Percentiles rank a stretch among this genome's conserved stretches.
Conservation (phyloP, 2,888 invertebrate genomes). For the Salticus scenicus region DNA sequence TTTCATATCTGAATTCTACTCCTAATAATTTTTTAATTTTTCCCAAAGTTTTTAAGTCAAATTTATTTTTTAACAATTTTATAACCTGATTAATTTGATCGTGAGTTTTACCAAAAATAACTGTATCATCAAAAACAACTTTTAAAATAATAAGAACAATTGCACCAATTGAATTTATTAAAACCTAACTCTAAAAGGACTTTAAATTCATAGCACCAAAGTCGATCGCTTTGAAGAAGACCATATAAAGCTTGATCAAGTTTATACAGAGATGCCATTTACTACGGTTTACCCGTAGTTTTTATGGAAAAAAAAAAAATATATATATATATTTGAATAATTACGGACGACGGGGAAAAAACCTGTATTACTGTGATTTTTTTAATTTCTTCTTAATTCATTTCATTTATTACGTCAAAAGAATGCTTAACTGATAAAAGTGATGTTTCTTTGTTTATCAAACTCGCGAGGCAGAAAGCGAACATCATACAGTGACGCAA, state of each 20-base stretch:
- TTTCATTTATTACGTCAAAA: too few species aligned
- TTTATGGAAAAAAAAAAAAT: too few species aligned
- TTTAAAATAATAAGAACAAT: constrained; percentile 30
- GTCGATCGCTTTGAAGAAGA: constrained; percentile 17
- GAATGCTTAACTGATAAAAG: too few species aligned
- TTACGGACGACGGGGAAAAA: too few species aligned
- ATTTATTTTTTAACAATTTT: neutral
- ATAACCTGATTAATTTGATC: constrained; percentile 11
- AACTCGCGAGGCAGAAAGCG: too few species aligned
- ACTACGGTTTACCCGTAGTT: too few species aligned
- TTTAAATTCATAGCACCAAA: constrained; percentile 13
- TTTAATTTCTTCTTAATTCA: too few species aligned
- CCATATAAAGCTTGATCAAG: neutral
- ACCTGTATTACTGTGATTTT: too few species aligned
- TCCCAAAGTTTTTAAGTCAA: constrained; percentile 11
- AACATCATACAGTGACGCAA: too few species aligned
- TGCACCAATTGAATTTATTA: neutral
- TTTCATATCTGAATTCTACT: neutral
- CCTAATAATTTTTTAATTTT: constrained; percentile 19
- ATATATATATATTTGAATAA: too few species aligned
- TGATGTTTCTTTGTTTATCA: too few species aligned
- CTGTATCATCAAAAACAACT: constrained; percentile 26
- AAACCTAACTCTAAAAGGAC: constrained; percentile 4
- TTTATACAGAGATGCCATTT: too few species aligned
- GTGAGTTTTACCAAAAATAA: constrained; percentile 2